Evolutionary conservation across 37 sponge, comb jelly and placozoan species (phyloP), one percentile per base, ranked within the genome.

Genomic region (Petrosia ficiformis): DNA sequence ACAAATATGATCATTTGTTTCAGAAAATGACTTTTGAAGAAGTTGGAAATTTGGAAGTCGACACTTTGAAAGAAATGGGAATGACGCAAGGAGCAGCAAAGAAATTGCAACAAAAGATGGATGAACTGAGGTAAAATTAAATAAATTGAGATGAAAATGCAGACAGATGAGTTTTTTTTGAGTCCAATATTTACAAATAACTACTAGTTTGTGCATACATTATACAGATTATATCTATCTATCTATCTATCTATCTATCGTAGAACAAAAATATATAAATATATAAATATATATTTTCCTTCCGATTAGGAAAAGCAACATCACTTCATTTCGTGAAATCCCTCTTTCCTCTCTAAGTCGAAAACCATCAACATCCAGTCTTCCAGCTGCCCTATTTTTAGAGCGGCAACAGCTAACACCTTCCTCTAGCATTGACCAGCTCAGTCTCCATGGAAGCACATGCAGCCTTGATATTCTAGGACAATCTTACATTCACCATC

Each of bases 51-150:
- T 26, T 91, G 84, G 77, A 48, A 30, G 59, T 68, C 26, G 87
- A 82, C 31, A 48, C 78, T 1, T 56, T 91, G 42, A 73, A 78
- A 63, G 66, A 63, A 35, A 75, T 67, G 29, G 83, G 87, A 42
- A 83, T 91, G 87, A 91, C 92, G 4, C 37, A 31, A 37, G 92
- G 92, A 59, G 92, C 92, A 35, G 80, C 87, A 56, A 91, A 82
- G 56, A 91, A 91, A 59, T 79, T 91, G 24, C 40, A 8, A 35
- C 69, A 59, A 44, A 86, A 91, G 72, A 67, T 91, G 1, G 76
- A 82, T 2, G 84, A 91, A 64, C 81, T 83, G n/a, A 57, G 32
- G 92, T 91, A 75, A 75, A n/a, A n/a, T 48, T 48, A 19, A 48
- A 14, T 19, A 48, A 48, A 19, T 48, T 48, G 8, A 48, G 54